A percentile compares a stretch with the other conserved stretches of the same genome.
Conservation (phyloP, 2,113 vertebrate genomes). For the Marmota monax region DNA sequence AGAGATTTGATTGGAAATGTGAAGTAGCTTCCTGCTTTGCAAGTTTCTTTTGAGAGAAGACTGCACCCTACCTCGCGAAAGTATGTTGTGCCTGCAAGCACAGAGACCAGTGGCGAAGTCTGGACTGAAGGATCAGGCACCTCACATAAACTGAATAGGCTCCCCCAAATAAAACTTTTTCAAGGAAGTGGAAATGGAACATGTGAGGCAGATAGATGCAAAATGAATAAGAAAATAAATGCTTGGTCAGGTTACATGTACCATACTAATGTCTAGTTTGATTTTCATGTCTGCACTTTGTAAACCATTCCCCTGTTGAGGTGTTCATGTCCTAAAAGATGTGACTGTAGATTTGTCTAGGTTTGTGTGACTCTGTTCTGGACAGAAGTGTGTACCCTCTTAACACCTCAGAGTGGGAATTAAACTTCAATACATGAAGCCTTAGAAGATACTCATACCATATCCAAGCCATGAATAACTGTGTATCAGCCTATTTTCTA, state of each 20-base stretch:
- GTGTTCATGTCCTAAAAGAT: background rate
- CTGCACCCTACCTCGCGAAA: background rate
- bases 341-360: background rate
- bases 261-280: background rate
- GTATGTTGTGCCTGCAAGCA: background rate
- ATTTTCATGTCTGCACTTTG: background rate
- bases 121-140: background rate
- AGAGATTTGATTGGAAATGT: conserved; percentile 21
- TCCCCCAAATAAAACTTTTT: background rate
- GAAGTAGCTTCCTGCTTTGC: background rate
- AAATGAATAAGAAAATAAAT: conserved; percentile 39
- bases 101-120: background rate
- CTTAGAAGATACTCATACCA: too few relatives aligned
- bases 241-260: background rate
- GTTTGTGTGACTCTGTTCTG: background rate
- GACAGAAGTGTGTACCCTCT: background rate
- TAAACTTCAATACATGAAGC: too few relatives aligned
- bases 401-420: background rate
- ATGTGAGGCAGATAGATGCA: background rate
- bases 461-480: background rate
- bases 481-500: background rate
- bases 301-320: background rate
- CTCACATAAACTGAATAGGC: background rate
- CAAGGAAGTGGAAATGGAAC: background rate
- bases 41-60: background rate